Evolutionary conservation across 2,797 vertebrate genomes (phyloP), one percentile per base, ranked within the genome.

Genomic region (Microcaecilia unicolor): DNA sequence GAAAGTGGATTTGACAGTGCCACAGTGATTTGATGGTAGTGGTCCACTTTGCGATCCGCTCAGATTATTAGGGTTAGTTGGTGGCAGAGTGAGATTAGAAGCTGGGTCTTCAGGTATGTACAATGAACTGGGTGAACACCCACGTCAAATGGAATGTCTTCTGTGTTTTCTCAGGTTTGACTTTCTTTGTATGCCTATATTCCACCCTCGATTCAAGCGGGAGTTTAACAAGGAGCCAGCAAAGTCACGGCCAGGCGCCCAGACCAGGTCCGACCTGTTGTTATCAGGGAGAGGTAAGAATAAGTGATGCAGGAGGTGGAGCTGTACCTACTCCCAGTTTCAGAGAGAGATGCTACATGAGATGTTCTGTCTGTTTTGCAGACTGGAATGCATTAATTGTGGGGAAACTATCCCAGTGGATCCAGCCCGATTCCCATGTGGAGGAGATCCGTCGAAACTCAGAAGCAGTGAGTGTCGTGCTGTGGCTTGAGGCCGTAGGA

Each of bases 371-470:
- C 9, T 9, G 4, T 20, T 9, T 13, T 3, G 21, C 66, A 95
- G 91, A 96, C 54, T 96, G 92, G 92, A 93, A 92, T 56, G 94
- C 91, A 1, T 82, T 96, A 23, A 87, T 96, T 44, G 92, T 96
- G 32, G 92, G 92, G 19, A 94, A 94, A 61, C 82, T 94, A 16
- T 96, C 92, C 6, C 78, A 79, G 15, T 96, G 92, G 92, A 90
- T 96, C 34, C 65, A 86, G 4, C 70, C 85, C 2, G 91, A 96
- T 64, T 85, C 90, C 2, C 85, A 89, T 46, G 67, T 89, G 34
- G 76, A 86, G 55, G 78, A 67, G 4, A 79, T 88, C 20, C 85
- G 90, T 41, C 80, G 83, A 54, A 94, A 90, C 61, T 91, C 92
- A 0, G 90, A 96, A 43, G 78, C 78, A 8, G 92, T 94, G 73